Evolutionary conservation across 2,888 invertebrate species (phyloP), one percentile per base, ranked within the genome.

Genomic region (Mythimna lalbum): DNA sequence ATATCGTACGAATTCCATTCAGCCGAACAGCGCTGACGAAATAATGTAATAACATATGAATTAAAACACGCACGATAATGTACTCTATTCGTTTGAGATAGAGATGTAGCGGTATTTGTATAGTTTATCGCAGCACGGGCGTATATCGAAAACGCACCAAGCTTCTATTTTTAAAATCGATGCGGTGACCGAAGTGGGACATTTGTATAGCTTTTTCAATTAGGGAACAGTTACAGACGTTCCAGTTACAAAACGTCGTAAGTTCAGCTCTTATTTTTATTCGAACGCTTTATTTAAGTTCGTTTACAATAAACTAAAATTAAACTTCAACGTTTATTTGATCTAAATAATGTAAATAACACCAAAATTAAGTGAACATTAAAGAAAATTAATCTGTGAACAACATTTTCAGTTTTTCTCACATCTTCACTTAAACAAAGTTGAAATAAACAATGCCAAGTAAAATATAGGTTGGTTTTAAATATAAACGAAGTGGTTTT

Each of bases 91-190:
- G 49, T 9, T 82, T 53, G 66, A 9, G 9, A 74, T 87, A 92
- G 86, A 86, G 88, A 72, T 71, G 74, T 72, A 69, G 74, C 68
- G 73, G 69, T 80, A 69, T 70, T 71, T 78, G 76, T 80, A 74
- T 87, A 88, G 88, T 90, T 90, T 91, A 93, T 90, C 90, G 88
- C 87, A 78, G 80, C 81, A 87, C 84, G 80, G 78, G 87, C 90
- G 92, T 90, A 90, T 92, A 92, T 92, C 90, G 92, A 93, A 94
- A 94, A 94, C 95, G 94, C 94, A 95, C 92, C 89, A 90, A 91
- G 91, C 88, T 87, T 93, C 95, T 95, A 95, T 95, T 95, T 95
- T 95, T 95, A 95, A 94, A 95, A 95, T 94, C 94, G 93, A 95
- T 94, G 95, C 92, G 92, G 93, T 92, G 93, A 92, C 93, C 94